These are phyloP conservation scores for Beaufortia kweichowensis DNA, from an alignment of 2,113 vertebrate genomes.

Conservation along the genomic window DNA sequence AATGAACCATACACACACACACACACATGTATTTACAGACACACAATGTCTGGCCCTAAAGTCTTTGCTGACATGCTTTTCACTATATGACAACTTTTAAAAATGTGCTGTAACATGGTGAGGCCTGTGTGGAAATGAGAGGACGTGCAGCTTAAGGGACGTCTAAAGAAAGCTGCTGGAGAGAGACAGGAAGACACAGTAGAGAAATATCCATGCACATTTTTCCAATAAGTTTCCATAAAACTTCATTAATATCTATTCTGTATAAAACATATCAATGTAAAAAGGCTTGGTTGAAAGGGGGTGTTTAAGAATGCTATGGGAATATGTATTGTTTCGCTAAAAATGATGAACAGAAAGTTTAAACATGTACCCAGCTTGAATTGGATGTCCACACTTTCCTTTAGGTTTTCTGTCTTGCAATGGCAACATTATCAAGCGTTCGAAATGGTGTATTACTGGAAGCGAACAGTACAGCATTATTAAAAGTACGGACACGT, in stretches of 20 bases:
- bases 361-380: no score
- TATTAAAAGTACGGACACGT: not conserved
- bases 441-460: not conserved
- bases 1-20: not conserved
- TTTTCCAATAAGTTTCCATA: not conserved
- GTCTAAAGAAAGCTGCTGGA: not conserved
- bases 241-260: not conserved
- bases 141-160: not conserved
- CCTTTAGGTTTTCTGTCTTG: no score
- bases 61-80: not conserved
- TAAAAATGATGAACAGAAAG: no score
- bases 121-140: slow-evolving; percentile 15
- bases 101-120: slow-evolving; percentile 5
- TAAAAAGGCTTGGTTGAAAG: no score
- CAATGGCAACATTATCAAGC: no score
- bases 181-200: not conserved
- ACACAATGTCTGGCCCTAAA: slow-evolving; percentile 2
- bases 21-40: slow-evolving; percentile 29
- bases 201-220: not conserved
- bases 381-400: not conserved
- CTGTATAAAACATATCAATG: slow-evolving; percentile 3
- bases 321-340: no score
- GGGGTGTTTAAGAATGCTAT: no score
- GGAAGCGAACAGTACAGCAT: not conserved
- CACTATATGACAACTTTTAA: not conserved